Percentiles rank a stretch among this genome's conserved stretches.
phyloP scores from a whole-genome alignment of 1,140 invertebrate species.

The Adoxophyes honmai region DNA sequence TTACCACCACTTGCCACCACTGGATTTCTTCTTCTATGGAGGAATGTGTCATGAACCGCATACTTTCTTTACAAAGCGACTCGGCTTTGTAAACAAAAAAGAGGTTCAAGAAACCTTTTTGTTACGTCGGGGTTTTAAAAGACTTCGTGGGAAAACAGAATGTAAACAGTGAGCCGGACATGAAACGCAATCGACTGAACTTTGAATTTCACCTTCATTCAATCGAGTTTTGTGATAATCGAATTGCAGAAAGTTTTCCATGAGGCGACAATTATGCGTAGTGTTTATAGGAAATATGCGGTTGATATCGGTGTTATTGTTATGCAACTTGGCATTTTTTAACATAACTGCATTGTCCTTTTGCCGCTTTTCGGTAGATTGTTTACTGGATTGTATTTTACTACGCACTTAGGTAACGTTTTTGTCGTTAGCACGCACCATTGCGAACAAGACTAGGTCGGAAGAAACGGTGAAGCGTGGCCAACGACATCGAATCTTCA shows the following conservation, averaged over 20 bases:
- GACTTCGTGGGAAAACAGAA: not conserved
- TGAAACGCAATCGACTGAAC: not conserved
- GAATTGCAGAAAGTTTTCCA: no score
- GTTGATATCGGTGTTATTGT: no score
- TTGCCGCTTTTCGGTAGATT: conserved; percentile 6
- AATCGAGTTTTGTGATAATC: no score
- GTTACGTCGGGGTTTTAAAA: not conserved
- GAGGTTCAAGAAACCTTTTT: not conserved
- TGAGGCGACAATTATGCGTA: no score
- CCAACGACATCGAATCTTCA: conserved; percentile 28
- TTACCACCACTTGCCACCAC: conserved; percentile 41
- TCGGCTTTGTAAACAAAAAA: conserved; percentile 4
- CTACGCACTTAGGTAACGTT: not conserved
- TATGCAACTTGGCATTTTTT: no score
- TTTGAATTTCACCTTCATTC: not conserved
- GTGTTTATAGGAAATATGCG: no score
- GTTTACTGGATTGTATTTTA: conserved; percentile 2
- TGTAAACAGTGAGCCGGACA: not conserved
- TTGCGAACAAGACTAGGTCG: conserved; percentile 38
- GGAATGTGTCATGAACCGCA: conserved; percentile 7
- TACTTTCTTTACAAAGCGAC: not conserved
- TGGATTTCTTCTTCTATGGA: conserved; percentile 25
- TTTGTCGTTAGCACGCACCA: conserved; percentile 15
- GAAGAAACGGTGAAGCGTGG: conserved; percentile 45
- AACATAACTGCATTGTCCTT: not conserved